A percentile compares a stretch with the other conserved stretches of the same genome.
phyloP scores from a whole-genome alignment of 2,888 invertebrate genomes.

The Xylophagus ater region DNA sequence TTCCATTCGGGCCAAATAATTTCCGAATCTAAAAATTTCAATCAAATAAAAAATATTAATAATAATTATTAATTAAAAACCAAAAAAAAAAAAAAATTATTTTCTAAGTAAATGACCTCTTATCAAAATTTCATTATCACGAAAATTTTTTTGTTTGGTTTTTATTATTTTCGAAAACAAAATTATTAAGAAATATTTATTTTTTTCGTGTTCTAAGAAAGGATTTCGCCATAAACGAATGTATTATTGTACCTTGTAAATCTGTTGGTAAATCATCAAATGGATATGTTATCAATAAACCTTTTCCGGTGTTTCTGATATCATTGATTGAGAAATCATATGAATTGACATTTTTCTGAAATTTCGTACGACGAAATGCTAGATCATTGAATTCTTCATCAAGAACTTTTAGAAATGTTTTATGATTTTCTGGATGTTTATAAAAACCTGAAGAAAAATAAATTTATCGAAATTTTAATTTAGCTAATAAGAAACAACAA shows the following conservation, averaged over 20 bases:
- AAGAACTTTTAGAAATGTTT: conserved; percentile 42
- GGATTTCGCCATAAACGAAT: too few species aligned
- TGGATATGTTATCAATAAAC: conserved; percentile 48
- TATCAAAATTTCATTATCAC: conserved; percentile 28
- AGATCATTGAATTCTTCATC: conserved; percentile 44
- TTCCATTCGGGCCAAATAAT: conserved; percentile 33
- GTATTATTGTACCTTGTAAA: too few species aligned
- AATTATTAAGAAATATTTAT: too few species aligned
- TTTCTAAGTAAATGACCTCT: background rate
- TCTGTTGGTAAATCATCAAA: conserved; percentile 29
- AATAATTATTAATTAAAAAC: too few species aligned
- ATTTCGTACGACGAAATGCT: conserved; percentile 35
- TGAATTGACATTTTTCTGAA: conserved; percentile 32
- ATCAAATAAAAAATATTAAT: conserved; percentile 43
- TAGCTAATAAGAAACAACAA: background rate
- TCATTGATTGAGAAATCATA: conserved; percentile 46
- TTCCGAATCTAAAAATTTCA: conserved; percentile 31
- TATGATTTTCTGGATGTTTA: conserved; percentile 39
- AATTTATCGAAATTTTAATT: too few species aligned
- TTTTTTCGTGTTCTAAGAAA: too few species aligned
- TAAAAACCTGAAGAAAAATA: conserved; percentile 28
- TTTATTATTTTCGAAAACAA: too few species aligned
- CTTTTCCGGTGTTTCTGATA: conserved; percentile 44
- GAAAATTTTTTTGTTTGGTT: too few species aligned
- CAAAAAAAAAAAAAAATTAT: too few species aligned